Base-by-base conservation (phyloP, 2,888 invertebrate species). In the Itoplectis maculator region DNA sequence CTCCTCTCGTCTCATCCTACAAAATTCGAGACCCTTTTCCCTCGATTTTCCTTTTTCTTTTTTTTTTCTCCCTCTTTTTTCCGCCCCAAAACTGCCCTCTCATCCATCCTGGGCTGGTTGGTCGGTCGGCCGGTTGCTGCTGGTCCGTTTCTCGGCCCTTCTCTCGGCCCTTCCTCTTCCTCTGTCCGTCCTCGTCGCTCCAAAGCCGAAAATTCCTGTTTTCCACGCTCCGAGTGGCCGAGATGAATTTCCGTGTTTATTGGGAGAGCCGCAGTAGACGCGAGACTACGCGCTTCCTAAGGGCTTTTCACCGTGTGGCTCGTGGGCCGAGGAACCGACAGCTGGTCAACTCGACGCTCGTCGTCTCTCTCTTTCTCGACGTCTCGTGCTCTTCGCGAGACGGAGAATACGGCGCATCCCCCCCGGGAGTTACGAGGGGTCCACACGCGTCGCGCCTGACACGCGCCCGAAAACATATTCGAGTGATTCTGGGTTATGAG, bases 161-260 rank as follows among this genome's bases (percentile, higher is more conserved):
- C 5, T 29, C 29, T 29, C 5, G 29, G 29, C 29, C 29, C 29
- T 29, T 42, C 45, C 20, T 49, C 72, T 69, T 69, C 56, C 61
- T 77, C 73, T 29, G n/a, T 66, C 49, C 18, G 11, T 65, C 66
- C 49, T 47, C 35, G n/a, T 69, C 54, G 13, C 42, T n/a, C 42
- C 54, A 18, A 70, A 13, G 56, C 29, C 6, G 63, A 69, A 73
- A 72, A 56, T 45, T 42, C 37, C 47, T 61, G 15, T 63, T 78
- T 65, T 51, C 37, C 15, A 13, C 13, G 23, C 6, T 49, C 29
- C 15, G 76, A 49, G 23, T 18, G 13, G 59, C 47, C 59, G n/a
- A 35, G 81, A 75, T 74, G 83, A 84, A 77, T 84, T 86, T 83
- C 81, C 83, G 84, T 84, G 81, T 82, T 86, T 83, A 74, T 79